Evolutionary conservation across 2,797 vertebrate genomes (phyloP), one percentile per base, ranked within the genome.

Genomic region (Chelmon rostratus): DNA sequence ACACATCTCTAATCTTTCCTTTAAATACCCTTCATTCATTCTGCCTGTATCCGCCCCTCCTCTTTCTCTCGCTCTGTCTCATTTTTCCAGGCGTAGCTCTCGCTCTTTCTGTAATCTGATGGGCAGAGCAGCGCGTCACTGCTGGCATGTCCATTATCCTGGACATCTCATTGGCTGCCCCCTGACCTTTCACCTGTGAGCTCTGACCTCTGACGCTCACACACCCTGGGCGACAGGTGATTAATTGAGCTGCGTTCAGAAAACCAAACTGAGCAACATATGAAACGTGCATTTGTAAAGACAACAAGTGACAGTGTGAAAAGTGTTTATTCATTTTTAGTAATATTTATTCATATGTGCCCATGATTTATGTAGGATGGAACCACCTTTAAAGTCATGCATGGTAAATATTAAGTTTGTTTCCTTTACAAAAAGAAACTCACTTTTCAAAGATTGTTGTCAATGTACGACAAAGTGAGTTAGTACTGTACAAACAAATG

Each of bases 71-170:
- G n/a, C n/a, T 81, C 75, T 69, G 71, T 31, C 54, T 70, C 67
- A 31, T 42, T 40, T 79, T 86, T 83, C 57, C 69, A 66, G 78
- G 66, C 63, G 57, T 75, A 40, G 73, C 81, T 78, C 63, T 64
- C 68, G 0, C 76, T 78, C 5, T 3, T 64, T 53, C 63, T 69
- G 68, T 69, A 86, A 90, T 77, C 63, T 84, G 85, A 85, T 28
- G 77, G 82, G 80, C 71, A 19, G 47, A 73, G 71, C 81, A 64
- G 71, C 15, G 9, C 47, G n/a, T 76, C 69, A 58, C 87, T 85
- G 72, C 89, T 92, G 89, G 84, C 78, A 77, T 87, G 74, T 88
- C 84, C 90, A 92, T 93, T 92, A 93, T 90, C 87, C 90, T 93
- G 90, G 79, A 84, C 81, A 88, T 88, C 89, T 92, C 90, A 85